Evolutionary conservation across 2,888 invertebrate genomes (phyloP).

Genomic region (Heliconius charithonia): DNA sequence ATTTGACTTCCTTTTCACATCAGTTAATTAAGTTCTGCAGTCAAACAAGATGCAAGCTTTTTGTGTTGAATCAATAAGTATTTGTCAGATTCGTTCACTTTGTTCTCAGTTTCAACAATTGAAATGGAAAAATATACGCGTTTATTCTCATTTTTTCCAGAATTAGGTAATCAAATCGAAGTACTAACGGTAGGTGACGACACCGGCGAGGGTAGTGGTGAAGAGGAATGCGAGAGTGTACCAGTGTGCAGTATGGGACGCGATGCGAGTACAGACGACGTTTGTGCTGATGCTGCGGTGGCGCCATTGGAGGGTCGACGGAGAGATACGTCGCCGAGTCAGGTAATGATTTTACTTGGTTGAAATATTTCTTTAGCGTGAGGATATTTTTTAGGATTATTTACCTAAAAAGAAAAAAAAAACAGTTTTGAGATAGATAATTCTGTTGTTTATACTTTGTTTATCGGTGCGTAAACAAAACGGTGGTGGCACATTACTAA

Average conservation of each 20-base stretch:
- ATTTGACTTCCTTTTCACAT: no score
- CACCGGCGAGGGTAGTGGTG: slow-evolving; percentile 66
- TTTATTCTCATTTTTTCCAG: slow-evolving; percentile 57
- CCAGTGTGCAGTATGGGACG: slow-evolving; percentile 73
- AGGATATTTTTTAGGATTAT: no score
- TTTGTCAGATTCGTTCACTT: neutral
- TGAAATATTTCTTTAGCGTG: no score
- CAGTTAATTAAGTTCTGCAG: neutral
- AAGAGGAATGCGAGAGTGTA: slow-evolving; percentile 75
- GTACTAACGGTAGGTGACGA: slow-evolving; percentile 75
- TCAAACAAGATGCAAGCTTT: neutral
- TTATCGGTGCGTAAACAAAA: no score
- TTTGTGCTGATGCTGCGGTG: slow-evolving; percentile 78
- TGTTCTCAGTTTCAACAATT: neutral
- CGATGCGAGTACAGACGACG: slow-evolving; percentile 76
- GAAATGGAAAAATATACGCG: neutral
- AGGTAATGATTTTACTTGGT: slow-evolving; percentile 54
- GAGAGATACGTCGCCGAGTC: slow-evolving; percentile 67
- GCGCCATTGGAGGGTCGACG: slow-evolving; percentile 66
- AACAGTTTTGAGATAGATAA: no score
- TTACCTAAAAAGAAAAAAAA: no score
- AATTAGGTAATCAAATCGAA: slow-evolving; percentile 80
- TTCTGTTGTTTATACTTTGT: no score
- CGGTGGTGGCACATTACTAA: neutral
- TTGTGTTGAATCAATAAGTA: neutral